Evolutionary conservation across 2,888 invertebrate genomes (phyloP).

Genomic region (Panorpa germanica): DNA sequence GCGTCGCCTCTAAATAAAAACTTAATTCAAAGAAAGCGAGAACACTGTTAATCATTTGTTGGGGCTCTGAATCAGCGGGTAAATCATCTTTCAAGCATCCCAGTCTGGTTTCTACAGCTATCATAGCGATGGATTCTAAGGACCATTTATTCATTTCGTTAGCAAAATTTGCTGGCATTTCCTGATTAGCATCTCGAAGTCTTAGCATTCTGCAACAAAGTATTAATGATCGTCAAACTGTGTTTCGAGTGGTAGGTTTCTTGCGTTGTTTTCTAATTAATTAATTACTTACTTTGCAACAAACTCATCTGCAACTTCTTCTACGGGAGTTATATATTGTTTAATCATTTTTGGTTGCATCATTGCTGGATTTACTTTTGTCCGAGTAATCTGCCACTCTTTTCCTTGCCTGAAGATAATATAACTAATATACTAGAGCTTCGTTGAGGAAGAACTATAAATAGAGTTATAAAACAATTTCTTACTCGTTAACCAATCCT

Average conservation of each 20-base stretch:
- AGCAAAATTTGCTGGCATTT: constrained; percentile 22
- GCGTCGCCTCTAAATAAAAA: too few species aligned
- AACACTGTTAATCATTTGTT: too few species aligned
- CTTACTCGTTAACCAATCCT: constrained; percentile 18
- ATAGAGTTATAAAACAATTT: constrained; percentile 3
- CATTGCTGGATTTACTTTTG: constrained; percentile 41
- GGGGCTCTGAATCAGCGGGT: constrained; percentile 20
- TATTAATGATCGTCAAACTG: background rate
- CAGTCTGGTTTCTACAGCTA: constrained; percentile 23
- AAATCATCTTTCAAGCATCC: constrained; percentile 22
- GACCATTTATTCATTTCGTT: too few species aligned
- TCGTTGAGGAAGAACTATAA: too few species aligned
- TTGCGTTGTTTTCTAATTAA: too few species aligned
- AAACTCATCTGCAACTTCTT: constrained; percentile 28
- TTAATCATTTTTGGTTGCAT: constrained; percentile 35
- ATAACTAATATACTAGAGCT: too few species aligned
- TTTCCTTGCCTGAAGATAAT: constrained; percentile 41
- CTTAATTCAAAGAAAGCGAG: too few species aligned
- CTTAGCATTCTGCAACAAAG: constrained; percentile 20
- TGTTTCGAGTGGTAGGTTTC: background rate
- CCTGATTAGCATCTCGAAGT: constrained; percentile 19
- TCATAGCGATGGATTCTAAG: too few species aligned
- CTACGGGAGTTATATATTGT: constrained; percentile 27
- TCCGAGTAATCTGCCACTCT: constrained; percentile 43
- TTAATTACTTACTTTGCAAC: too few species aligned